Percentiles rank a stretch among this genome's conserved stretches.
These are phyloP conservation scores for Elgaria multicarinata DNA, from an alignment of 2,113 vertebrate species.

Conservation along the genomic window DNA sequence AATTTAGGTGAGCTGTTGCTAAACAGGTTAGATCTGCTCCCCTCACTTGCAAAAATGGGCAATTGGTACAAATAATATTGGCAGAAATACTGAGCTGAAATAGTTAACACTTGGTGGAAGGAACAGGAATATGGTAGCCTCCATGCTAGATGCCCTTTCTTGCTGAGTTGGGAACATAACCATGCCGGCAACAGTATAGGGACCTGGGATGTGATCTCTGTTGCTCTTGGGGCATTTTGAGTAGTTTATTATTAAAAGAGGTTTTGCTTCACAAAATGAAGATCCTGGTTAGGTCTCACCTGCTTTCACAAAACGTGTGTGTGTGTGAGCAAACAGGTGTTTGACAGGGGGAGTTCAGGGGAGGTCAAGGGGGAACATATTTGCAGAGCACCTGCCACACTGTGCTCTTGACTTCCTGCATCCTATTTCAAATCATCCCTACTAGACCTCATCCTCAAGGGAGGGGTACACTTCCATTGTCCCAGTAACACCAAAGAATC, in stretches of 20 bases:
- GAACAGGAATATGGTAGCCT: not conserved
- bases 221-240: not conserved
- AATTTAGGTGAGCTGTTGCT: not conserved
- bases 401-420: not conserved
- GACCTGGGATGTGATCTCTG: not conserved
- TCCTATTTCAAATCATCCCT: conserved; percentile 24
- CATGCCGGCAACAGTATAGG: not conserved
- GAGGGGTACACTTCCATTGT: not conserved
- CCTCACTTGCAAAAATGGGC: not conserved
- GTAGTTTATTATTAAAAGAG: not conserved
- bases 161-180: not conserved
- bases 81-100: not conserved
- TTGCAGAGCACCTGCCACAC: conserved; percentile 44
- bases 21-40: not conserved
- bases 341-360: too few species aligned
- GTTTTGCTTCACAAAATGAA: conserved; percentile 30
- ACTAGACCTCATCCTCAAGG: not conserved
- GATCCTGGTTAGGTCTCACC: not conserved
- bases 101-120: not conserved
- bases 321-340: too few species aligned
- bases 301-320: conserved; percentile 47
- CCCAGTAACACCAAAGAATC: not conserved
- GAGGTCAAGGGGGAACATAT: too few species aligned
- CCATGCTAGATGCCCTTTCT: not conserved
- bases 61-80: not conserved